phyloP scores from a whole-genome alignment of 2,797 vertebrate genomes.

The Chelon labrosus region DNA sequence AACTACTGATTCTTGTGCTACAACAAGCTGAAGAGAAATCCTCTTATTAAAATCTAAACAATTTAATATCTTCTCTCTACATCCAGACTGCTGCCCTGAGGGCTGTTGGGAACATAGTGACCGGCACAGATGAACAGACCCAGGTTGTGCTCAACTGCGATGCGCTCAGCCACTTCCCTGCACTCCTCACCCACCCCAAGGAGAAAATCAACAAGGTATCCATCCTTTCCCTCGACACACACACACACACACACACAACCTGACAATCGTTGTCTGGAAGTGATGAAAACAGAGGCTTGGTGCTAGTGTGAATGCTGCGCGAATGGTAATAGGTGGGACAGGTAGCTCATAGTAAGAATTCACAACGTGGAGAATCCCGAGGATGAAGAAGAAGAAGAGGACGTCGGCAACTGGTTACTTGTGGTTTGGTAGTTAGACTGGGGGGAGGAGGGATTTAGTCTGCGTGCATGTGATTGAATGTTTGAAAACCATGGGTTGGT shows the following conservation, averaged over 20 bases:
- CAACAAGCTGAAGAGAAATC: too few species aligned
- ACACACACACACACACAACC: not conserved
- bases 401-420: not conserved
- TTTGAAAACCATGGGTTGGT: constrained; percentile 74
- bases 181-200: constrained; percentile 98
- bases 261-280: constrained; percentile 79
- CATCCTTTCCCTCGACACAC: not conserved
- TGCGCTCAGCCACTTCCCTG: constrained; percentile 95
- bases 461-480: constrained; percentile 36
- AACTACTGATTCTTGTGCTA: not conserved
- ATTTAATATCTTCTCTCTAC: not conserved
- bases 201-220: constrained; percentile 99
- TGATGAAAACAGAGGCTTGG: constrained; percentile 92
- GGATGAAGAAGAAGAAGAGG: constrained; percentile 58
- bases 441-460: not conserved
- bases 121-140: constrained; percentile 98
- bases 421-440: constrained; percentile 12
- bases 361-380: constrained; percentile 20
- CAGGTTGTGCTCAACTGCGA: constrained; percentile 99
- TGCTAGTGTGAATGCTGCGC: constrained; percentile 71
- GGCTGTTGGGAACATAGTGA: constrained; percentile 99
- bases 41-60: not conserved
- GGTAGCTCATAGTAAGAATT: constrained; percentile 20
- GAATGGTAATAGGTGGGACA: constrained; percentile 32
- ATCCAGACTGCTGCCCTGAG: constrained; percentile 94